Percentiles rank a stretch among this genome's conserved stretches.
Conservation (phyloP, 2,797 vertebrate species). For the Epinephelus awoara region DNA sequence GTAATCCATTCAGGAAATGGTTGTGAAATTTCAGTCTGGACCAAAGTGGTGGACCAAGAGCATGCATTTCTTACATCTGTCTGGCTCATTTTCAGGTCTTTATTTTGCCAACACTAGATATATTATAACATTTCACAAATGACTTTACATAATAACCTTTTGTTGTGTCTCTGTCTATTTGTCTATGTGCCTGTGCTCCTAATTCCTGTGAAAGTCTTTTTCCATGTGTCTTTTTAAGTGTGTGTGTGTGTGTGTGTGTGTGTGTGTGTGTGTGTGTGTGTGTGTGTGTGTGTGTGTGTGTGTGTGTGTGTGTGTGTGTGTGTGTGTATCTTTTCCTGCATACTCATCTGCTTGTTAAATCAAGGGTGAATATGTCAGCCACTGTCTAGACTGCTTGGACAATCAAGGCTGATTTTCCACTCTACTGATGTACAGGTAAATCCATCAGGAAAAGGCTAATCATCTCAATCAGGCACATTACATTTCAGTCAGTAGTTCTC, state of each 20-base stretch:
- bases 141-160: no score
- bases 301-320: background rate
- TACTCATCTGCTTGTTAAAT: conserved; percentile 37
- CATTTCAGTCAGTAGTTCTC: background rate
- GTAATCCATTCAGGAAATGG: no score
- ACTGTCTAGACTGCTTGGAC: conserved; percentile 43
- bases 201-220: background rate
- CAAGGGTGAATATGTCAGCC: conserved; percentile 18
- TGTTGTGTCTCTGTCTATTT: background rate
- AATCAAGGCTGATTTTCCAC: conserved; percentile 20
- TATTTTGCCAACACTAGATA: no score
- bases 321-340: conserved; percentile 9
- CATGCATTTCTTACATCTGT: no score
- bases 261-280: conserved; percentile 2
- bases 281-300: background rate
- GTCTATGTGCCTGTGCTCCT: background rate
- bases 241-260: conserved; percentile 1
- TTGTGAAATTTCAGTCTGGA: no score
- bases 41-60: no score
- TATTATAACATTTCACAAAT: no score
- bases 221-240: no score
- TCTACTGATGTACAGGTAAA: conserved; percentile 44
- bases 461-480: background rate
- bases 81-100: no score
- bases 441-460: conserved; percentile 13